Evolutionary conservation across 2,797 vertebrate species (phyloP).

Genomic region (Ceryle rudis): DNA sequence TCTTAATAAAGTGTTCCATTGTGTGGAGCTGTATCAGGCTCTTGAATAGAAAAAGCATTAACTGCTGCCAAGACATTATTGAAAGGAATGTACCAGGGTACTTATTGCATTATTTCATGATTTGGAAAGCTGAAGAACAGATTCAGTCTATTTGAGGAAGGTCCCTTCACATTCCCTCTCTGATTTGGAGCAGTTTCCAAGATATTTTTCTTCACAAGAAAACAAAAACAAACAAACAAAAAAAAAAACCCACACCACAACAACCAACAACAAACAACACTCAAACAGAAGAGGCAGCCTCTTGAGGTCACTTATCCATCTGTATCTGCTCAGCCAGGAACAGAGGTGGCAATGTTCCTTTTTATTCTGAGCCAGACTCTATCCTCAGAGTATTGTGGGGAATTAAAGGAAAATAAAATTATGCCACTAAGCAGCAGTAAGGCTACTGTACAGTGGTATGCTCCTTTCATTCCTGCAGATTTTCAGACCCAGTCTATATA

Average conservation of each 20-base stretch:
- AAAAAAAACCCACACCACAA: not conserved
- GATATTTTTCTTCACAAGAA: not conserved
- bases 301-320: not conserved
- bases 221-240: no score
- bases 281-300: not conserved
- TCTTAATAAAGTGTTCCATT: slow-evolving; percentile 24
- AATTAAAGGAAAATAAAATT: not conserved
- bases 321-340: not conserved
- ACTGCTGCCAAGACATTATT: slow-evolving; percentile 44
- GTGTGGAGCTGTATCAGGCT: slow-evolving; percentile 11
- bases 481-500: not conserved
- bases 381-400: not conserved
- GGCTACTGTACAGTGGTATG: not conserved
- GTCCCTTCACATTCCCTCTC: not conserved
- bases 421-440: not conserved
- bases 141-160: not conserved
- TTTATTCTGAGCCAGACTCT: not conserved
- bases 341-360: not conserved
- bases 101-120: not conserved
- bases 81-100: not conserved
- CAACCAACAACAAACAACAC: not conserved
- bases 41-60: slow-evolving; percentile 44
- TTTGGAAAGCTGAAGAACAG: not conserved
- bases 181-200: not conserved
- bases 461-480: not conserved